phyloP scores from a whole-genome alignment of 1,140 invertebrate genomes.

The Drosophila micromelanica region DNA sequence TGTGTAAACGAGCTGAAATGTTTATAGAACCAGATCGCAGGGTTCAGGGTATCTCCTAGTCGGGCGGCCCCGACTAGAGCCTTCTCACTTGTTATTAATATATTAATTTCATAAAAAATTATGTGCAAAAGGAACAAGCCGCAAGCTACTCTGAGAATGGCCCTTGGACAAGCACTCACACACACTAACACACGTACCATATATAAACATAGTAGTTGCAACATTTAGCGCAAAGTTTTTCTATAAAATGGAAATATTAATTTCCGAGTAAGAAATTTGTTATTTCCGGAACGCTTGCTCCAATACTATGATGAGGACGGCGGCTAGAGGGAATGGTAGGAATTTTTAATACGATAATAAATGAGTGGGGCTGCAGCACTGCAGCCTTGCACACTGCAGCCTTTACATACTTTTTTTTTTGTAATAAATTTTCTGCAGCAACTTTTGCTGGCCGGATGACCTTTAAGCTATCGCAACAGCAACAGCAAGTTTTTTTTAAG shows the following conservation, averaged over 20 bases:
- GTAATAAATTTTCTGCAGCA: constrained; percentile 67
- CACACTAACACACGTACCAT: not conserved
- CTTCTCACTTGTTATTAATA: no score
- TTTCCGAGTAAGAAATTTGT: constrained; percentile 81
- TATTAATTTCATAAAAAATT: constrained; percentile 1
- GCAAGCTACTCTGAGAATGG: no score
- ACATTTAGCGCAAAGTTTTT: constrained; percentile 56
- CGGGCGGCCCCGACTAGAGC: no score
- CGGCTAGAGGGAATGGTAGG: constrained; percentile 18
- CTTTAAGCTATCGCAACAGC: constrained; percentile 37
- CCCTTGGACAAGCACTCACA: not conserved
- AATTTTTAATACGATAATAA: constrained; percentile 82
- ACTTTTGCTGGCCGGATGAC: constrained; percentile 50
- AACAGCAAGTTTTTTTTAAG: constrained; percentile 18
- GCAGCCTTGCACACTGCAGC: no score
- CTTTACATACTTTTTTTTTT: constrained; percentile 32
- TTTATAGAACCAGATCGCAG: no score
- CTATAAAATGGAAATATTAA: constrained; percentile 81
- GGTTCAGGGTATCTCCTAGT: no score
- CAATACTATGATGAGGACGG: constrained; percentile 36
- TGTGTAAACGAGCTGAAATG: no score
- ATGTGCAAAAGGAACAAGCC: not conserved
- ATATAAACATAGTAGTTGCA: not conserved
- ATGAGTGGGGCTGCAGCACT: constrained; percentile 37
- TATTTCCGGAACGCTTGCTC: constrained; percentile 71